Evolutionary conservation across 2,888 invertebrate species (phyloP).

Genomic region (Orchesellides sinensis): DNA sequence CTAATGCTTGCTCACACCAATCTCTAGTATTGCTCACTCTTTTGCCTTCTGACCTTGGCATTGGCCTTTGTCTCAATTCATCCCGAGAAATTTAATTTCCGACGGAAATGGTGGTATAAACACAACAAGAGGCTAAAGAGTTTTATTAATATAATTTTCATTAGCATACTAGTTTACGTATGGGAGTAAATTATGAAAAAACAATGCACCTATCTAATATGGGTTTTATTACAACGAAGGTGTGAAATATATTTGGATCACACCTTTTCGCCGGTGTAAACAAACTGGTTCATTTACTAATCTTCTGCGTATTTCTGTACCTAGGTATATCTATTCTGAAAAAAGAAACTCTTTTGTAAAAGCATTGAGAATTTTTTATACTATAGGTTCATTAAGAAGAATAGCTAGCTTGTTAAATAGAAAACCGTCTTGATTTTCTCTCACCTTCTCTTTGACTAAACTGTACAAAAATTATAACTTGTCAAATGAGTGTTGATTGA

Average conservation of each 20-base stretch:
- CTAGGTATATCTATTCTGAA: too few species aligned
- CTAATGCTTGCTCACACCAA: too few species aligned
- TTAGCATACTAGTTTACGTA: too few species aligned
- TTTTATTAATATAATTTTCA: not conserved
- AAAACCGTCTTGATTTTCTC: not conserved
- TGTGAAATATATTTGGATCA: slow-evolving; percentile 26
- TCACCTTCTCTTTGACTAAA: not conserved
- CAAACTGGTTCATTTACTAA: too few species aligned
- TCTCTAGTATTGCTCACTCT: too few species aligned
- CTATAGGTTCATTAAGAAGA: too few species aligned
- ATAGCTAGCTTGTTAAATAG: too few species aligned
- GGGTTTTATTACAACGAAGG: slow-evolving; percentile 17
- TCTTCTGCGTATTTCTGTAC: too few species aligned
- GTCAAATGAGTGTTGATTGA: slow-evolving; percentile 5
- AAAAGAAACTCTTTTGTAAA: too few species aligned
- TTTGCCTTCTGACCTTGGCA: too few species aligned
- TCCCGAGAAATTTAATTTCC: slow-evolving; percentile 25
- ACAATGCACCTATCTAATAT: not conserved
- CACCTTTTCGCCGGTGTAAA: too few species aligned
- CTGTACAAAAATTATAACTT: not conserved
- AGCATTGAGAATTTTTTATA: too few species aligned
- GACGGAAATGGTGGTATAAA: slow-evolving; percentile 39
- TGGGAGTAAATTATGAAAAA: not conserved
- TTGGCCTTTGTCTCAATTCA: not conserved
- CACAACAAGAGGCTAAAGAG: slow-evolving; percentile 15